These are phyloP conservation scores for Bubo blakistoni DNA, from an alignment of 2,113 vertebrate species.

Conservation along the genomic window DNA sequence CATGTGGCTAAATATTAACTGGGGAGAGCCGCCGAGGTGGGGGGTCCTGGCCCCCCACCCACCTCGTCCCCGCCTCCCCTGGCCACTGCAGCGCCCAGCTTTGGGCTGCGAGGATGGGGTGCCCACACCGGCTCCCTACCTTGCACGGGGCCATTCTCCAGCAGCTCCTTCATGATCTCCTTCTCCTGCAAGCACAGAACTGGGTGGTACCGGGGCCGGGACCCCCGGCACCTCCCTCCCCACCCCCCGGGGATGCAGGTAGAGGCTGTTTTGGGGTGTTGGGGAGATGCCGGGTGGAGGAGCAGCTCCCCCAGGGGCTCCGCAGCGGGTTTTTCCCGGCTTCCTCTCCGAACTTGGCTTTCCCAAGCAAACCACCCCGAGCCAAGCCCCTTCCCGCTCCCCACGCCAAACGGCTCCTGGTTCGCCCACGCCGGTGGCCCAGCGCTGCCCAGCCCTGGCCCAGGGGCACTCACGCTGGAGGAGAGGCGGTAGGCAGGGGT, in stretches of 20 bases:
- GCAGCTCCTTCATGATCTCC: constrained; percentile 97
- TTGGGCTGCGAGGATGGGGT: rapidly evolving
- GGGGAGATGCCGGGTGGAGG: rapidly evolving
- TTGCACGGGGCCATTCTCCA: constrained; percentile 97
- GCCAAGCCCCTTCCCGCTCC: background rate
- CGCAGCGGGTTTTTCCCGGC: background rate
- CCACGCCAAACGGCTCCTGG: background rate
- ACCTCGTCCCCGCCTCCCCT: rapidly evolving
- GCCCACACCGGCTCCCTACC: constrained; percentile 59
- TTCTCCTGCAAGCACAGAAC: constrained; percentile 80
- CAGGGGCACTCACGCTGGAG: constrained; percentile 76
- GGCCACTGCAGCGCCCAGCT: rapidly evolving
- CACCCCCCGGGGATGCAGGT: background rate
- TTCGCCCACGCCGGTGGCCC: background rate
- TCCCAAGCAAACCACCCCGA: background rate
- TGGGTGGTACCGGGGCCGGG: rapidly evolving
- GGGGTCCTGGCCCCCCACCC: background rate
- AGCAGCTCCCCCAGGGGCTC: background rate
- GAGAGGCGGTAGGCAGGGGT: constrained; percentile 94
- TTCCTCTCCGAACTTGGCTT: background rate
- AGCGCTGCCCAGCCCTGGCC: rapidly evolving
- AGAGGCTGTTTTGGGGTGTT: background rate
- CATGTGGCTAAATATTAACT: background rate
- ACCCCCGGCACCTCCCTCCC: background rate
- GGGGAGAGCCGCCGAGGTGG: background rate